phyloP scores from a whole-genome alignment of 2,888 invertebrate species.

The Bruchidius siliquastri region DNA sequence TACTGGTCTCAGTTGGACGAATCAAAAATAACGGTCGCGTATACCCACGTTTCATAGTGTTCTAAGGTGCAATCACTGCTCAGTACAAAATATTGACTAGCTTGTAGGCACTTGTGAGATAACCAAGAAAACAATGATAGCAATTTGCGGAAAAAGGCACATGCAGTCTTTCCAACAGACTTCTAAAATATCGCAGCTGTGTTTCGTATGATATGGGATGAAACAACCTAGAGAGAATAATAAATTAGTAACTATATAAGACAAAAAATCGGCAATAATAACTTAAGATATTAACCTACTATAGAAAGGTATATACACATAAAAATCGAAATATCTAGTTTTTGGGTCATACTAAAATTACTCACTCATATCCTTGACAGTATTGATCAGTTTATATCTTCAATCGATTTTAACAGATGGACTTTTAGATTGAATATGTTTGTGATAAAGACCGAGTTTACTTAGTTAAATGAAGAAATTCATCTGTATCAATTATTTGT shows the following conservation, averaged over 20 bases:
- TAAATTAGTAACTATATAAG: background rate
- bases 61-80: background rate
- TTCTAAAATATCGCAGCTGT: conserved; percentile 15
- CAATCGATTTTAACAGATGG: no score
- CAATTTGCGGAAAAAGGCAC: conserved; percentile 22
- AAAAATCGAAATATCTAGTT: no score
- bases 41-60: background rate
- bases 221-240: conserved; percentile 5
- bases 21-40: background rate
- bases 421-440: no score
- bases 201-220: conserved; percentile 12
- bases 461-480: no score
- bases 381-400: no score
- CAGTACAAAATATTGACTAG: conserved; percentile 19
- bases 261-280: background rate
- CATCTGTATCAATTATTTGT: no score
- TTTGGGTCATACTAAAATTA: no score
- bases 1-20: no score
- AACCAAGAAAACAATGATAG: conserved; percentile 18
- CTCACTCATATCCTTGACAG: no score
- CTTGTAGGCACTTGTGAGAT: conserved; percentile 28
- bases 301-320: no score
- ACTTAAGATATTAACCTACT: background rate
- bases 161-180: conserved; percentile 19
- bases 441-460: no score